phyloP scores from a whole-genome alignment of 2,888 invertebrate species.

The Apotomis turbidana region DNA sequence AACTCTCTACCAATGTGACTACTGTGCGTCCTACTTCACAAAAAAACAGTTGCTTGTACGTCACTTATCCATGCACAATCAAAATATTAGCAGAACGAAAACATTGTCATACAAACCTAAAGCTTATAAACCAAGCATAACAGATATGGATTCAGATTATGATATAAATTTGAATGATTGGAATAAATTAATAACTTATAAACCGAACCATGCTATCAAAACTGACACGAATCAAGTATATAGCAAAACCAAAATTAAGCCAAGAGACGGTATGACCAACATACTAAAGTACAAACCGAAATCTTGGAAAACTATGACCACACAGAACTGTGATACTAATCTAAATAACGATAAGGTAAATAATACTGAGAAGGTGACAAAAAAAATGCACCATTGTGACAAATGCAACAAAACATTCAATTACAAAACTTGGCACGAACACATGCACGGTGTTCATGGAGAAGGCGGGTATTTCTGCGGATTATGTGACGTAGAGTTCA shows the following conservation, averaged over 20 bases:
- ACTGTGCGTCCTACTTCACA: conserved; percentile 34
- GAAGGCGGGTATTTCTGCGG: conserved; percentile 34
- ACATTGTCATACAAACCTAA: conserved; percentile 30
- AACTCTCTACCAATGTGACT: conserved; percentile 42
- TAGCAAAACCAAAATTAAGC: background rate
- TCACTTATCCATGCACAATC: conserved; percentile 9
- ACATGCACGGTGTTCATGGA: conserved; percentile 48
- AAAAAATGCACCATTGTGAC: conserved; percentile 37
- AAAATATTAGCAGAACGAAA: conserved; percentile 10
- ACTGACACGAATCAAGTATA: background rate
- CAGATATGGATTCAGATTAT: background rate
- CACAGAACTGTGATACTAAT: background rate
- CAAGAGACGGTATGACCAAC: conserved; percentile 17
- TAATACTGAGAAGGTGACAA: background rate
- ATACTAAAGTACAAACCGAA: background rate
- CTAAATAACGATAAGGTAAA: background rate
- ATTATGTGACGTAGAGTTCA: conserved; percentile 43
- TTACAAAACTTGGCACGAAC: conserved; percentile 50
- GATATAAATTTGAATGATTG: background rate
- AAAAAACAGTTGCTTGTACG: conserved; percentile 24
- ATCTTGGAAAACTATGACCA: background rate
- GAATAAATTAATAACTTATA: conserved; percentile 1
- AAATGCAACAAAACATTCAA: conserved; percentile 47
- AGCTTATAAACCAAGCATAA: background rate
- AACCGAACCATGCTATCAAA: background rate